Evolutionary conservation across 2,113 vertebrate genomes (phyloP).

Genomic region (Bufo gargarizans): DNA sequence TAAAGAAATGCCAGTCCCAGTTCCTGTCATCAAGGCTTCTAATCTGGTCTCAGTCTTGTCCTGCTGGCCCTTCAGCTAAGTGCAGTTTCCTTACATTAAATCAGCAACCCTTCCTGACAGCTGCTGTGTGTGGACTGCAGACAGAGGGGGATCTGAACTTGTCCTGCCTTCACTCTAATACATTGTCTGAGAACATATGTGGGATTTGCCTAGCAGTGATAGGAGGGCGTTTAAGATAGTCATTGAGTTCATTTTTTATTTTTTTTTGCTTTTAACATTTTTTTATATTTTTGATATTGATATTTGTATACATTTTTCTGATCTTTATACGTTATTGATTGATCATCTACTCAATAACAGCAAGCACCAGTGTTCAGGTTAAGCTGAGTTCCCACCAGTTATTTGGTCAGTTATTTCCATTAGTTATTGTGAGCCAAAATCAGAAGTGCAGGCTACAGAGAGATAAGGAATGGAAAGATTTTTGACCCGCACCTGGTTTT

Average conservation of each 20-base stretch:
- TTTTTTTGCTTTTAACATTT: not conserved
- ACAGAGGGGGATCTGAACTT: constrained; percentile 56
- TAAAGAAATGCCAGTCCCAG: constrained; percentile 72
- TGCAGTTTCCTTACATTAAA: constrained; percentile 71
- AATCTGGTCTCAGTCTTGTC: constrained; percentile 61
- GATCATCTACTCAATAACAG: not conserved
- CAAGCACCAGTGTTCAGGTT: not conserved
- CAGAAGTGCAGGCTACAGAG: no score
- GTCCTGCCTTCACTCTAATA: constrained; percentile 57
- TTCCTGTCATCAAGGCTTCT: constrained; percentile 72
- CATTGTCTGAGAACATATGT: constrained; percentile 71
- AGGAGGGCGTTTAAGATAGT: constrained; percentile 5
- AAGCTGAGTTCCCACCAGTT: no score
- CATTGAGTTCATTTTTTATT: not conserved
- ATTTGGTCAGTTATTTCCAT: no score
- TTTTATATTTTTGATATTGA: not conserved
- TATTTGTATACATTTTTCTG: not conserved
- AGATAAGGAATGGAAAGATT: no score
- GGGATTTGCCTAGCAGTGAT: constrained; percentile 64
- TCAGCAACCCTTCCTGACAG: constrained; percentile 71
- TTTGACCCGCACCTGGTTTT: no score
- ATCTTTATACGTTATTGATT: no score
- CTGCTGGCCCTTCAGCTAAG: constrained; percentile 71
- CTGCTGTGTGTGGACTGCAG: constrained; percentile 71
- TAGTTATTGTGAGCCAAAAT: no score